Evolutionary conservation across 2,888 invertebrate genomes (phyloP).

Genomic region (Catocala fraxini): DNA sequence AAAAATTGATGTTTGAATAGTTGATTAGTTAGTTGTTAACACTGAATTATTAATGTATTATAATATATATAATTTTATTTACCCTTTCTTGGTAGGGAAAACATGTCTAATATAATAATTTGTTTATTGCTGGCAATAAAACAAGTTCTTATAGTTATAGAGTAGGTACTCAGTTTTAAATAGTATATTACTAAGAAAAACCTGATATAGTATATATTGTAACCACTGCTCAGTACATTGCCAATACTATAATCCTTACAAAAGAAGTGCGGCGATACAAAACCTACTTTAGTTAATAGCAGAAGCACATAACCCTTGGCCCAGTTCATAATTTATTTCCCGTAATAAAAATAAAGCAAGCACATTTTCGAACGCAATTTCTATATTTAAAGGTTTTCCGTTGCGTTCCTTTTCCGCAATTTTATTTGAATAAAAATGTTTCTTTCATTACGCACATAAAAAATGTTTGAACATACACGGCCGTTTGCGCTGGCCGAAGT

Average conservation of each 20-base stretch:
- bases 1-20: too few species aligned
- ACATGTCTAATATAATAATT: too few species aligned
- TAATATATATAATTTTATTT: too few species aligned
- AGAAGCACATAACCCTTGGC: constrained; percentile 42
- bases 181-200: too few species aligned
- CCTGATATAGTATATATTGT: neutral
- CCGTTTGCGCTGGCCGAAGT: constrained; percentile 51
- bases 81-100: too few species aligned
- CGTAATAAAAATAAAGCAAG: constrained; percentile 47
- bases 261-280: constrained; percentile 16
- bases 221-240: neutral
- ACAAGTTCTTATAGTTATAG: too few species aligned
- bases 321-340: constrained; percentile 49
- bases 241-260: neutral
- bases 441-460: constrained; percentile 57
- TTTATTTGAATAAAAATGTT: constrained; percentile 58
- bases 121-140: too few species aligned
- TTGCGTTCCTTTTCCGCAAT: constrained; percentile 38
- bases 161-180: too few species aligned
- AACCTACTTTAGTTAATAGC: constrained; percentile 35
- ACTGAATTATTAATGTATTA: too few species aligned
- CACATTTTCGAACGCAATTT: constrained; percentile 47
- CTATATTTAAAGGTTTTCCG: constrained; percentile 43
- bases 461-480: constrained; percentile 53
- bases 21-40: too few species aligned